Evolutionary conservation across 2,113 vertebrate genomes (phyloP).

Genomic region (Epinephelus fuscoguttatus): DNA sequence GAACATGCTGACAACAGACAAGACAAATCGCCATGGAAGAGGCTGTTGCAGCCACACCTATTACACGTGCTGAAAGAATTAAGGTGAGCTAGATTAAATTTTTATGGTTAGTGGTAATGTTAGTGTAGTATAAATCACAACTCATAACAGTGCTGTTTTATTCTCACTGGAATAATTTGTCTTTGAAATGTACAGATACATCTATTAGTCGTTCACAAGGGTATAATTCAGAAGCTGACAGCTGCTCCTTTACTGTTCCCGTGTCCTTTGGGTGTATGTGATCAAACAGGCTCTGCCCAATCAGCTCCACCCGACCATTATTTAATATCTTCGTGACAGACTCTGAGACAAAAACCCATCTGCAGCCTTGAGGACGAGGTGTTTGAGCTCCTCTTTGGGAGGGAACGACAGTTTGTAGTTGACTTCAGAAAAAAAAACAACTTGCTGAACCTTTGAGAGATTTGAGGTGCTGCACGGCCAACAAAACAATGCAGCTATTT

Average conservation of each 20-base stretch:
- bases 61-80: no score
- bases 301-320: constrained; percentile 91
- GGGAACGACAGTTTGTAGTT: constrained; percentile 91
- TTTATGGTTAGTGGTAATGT: no score
- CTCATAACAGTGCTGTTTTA: no score
- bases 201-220: constrained; percentile 91
- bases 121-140: no score
- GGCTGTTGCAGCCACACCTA: no score
- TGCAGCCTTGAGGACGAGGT: constrained; percentile 90
- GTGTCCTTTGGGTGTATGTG: constrained; percentile 94
- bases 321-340: constrained; percentile 93
- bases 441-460: constrained; percentile 90
- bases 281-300: constrained; percentile 94
- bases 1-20: no score
- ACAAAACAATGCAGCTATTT: constrained; percentile 55
- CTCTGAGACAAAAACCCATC: constrained; percentile 95
- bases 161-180: no score
- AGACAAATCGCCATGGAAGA: no score
- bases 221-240: constrained; percentile 89
- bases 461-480: constrained; percentile 94
- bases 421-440: constrained; percentile 85
- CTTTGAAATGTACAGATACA: constrained; percentile 22
- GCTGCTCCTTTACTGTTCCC: constrained; percentile 94
- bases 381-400: constrained; percentile 90
- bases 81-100: no score